Percentiles rank a stretch among this genome's conserved stretches.
Evolutionary conservation across 2,113 vertebrate genomes (phyloP).

Genomic region (Corythoichthys haematopterus): DNA sequence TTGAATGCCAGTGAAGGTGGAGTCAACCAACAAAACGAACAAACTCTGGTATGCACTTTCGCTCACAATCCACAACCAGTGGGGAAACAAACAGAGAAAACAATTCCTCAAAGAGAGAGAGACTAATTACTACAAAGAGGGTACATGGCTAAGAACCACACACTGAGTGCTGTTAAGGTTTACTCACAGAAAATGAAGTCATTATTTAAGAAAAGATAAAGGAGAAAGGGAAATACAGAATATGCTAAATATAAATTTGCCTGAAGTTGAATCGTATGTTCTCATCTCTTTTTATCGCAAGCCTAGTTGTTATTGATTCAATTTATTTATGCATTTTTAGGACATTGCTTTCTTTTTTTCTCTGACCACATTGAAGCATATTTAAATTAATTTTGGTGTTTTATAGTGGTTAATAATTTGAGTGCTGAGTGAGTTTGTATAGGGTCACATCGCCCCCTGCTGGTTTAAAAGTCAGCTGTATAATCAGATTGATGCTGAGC

Average conservation of each 20-base stretch:
- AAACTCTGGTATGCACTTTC: neutral
- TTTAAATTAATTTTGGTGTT: neutral
- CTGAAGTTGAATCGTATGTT: too few relatives aligned
- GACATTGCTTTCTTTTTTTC: neutral
- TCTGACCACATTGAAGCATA: neutral
- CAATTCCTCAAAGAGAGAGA: slow-evolving; percentile 3
- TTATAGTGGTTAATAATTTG: neutral
- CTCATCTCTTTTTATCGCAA: too few relatives aligned
- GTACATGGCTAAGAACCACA: neutral
- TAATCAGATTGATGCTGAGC: neutral
- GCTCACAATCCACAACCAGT: slow-evolving; percentile 8
- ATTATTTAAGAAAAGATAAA: neutral
- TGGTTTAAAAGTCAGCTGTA: slow-evolving; percentile 22
- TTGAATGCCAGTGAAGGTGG: slow-evolving; percentile 3
- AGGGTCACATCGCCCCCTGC: slow-evolving; percentile 65
- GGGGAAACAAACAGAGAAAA: slow-evolving; percentile 19
- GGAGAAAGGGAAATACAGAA: too few relatives aligned
- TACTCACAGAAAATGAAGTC: neutral
- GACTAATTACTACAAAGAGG: neutral
- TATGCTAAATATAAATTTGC: too few relatives aligned
- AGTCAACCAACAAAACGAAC: slow-evolving; percentile 2
- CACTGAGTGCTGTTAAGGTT: neutral
- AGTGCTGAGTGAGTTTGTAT: slow-evolving; percentile 10
- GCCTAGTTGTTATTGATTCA: too few relatives aligned
- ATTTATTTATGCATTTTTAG: too few relatives aligned